Percentiles rank a stretch among this genome's conserved stretches.
Conservation (phyloP, 2,888 invertebrate genomes). For the Hymenopus coronatus region DNA sequence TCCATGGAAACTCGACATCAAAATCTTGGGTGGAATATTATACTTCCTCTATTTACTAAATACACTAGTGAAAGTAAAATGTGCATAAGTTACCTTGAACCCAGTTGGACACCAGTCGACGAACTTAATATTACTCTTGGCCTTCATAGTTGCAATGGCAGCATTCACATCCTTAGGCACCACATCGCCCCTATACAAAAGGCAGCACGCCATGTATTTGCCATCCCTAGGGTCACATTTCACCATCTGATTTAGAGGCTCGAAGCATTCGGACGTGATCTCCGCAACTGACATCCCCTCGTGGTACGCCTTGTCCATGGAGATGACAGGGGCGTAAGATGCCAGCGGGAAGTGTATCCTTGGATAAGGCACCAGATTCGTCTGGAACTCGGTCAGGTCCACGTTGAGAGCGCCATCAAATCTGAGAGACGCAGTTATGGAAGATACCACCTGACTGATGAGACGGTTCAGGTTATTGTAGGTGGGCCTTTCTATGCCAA, state of each 20-base stretch:
- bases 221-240: slow-evolving; percentile 44
- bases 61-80: not conserved
- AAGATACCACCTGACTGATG: slow-evolving; percentile 60
- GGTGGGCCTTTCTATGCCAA: slow-evolving; percentile 79
- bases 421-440: slow-evolving; percentile 79
- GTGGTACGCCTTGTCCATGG: slow-evolving; percentile 57
- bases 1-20: too few relatives aligned
- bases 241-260: slow-evolving; percentile 49
- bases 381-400: slow-evolving; percentile 88
- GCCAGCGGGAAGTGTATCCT: slow-evolving; percentile 79
- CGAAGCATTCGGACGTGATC: slow-evolving; percentile 59
- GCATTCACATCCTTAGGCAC: slow-evolving; percentile 52
- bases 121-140: slow-evolving; percentile 56
- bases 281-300: slow-evolving; percentile 53
- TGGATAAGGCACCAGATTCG: slow-evolving; percentile 87
- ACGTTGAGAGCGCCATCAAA: slow-evolving; percentile 70
- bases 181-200: slow-evolving; percentile 44
- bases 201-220: slow-evolving; percentile 53
- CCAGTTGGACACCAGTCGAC: slow-evolving; percentile 52
- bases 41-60: too few relatives aligned
- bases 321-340: slow-evolving; percentile 47
- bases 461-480: slow-evolving; percentile 83
- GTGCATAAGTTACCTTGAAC: slow-evolving; percentile 47
- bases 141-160: slow-evolving; percentile 56
- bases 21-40: too few relatives aligned